Evolutionary conservation across 2,888 invertebrate genomes (phyloP).

Genomic region (Sturmia bella): DNA sequence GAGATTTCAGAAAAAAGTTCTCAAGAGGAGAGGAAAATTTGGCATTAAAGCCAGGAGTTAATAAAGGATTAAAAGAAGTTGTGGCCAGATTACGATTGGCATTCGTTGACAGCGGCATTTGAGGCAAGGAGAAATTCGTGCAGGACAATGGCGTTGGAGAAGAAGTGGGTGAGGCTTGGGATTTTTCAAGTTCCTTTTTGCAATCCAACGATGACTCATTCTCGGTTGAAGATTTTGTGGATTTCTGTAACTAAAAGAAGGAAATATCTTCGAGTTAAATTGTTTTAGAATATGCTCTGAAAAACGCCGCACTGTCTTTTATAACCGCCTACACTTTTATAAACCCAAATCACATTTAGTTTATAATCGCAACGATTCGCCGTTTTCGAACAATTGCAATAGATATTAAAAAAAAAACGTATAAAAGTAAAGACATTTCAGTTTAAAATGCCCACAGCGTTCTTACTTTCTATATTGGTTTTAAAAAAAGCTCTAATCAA

Average conservation of each 20-base stretch:
- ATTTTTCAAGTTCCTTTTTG: conserved; percentile 66
- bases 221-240: conserved; percentile 52
- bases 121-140: conserved; percentile 53
- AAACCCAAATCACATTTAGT: no score
- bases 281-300: no score
- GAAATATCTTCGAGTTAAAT: no score
- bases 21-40: conserved; percentile 80
- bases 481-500: no score
- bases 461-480: no score
- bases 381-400: no score
- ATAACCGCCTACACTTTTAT: no score
- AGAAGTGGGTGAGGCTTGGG: conserved; percentile 73
- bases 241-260: conserved; percentile 65
- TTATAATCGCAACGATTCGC: no score
- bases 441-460: no score
- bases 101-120: conserved; percentile 43
- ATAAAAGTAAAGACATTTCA: no score
- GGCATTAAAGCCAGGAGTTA: conserved; percentile 71
- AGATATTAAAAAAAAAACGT: no score
- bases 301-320: no score
- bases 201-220: conserved; percentile 66
- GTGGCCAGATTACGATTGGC: conserved; percentile 68
- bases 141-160: conserved; percentile 49
- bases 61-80: conserved; percentile 58
- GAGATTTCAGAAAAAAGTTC: conserved; percentile 81